Evolutionary conservation across 2,888 invertebrate genomes (phyloP), one percentile per base, ranked within the genome.

Genomic region (Cenopis cana): DNA sequence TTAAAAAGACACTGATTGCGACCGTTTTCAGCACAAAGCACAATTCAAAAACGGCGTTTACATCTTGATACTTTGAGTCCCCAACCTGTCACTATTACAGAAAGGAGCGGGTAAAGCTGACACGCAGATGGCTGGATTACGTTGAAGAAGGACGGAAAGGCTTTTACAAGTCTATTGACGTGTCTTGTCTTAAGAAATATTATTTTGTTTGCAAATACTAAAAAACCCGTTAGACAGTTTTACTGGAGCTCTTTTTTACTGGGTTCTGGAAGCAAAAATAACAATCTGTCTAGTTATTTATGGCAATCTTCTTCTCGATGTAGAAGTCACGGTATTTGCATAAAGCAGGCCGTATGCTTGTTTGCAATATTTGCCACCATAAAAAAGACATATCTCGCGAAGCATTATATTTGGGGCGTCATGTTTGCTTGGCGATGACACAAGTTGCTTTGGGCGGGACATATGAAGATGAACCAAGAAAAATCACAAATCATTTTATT

Each of bases 71-170:
- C 24, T n/a, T 59, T 24, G 20, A 59, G 20, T 50, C 50, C 20
- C 59, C 41, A 50, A 50, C 61, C 50, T 50, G 61, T 50, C 61
- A 50, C 61, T 18, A 33, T 33, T 20, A 50, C 50, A 59, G 41
- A 59, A 9, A 4, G 20, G 33, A 50, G 12, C 49, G 18, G 10
- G 33, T 29, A 50, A 61, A 49, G 61, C 33, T 18, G 61, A 50
- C 61, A 29, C 49, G 18, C 29, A 61, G 49, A 61, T 61, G 49
- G 61, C 29, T 49, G 61, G 61, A 61, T 61, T 61, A 61, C 49
- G 59, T 59, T 50, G 24, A 75, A 68, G 76, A 78, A 77, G 77
- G 77, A 74, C 77, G 73, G 76, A 75, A 75, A 74, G 61, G 75
- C 73, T 33, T 60, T 18, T 49, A 61, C 61, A 61, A 60, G 36